phyloP scores from a whole-genome alignment of 2,113 vertebrate genomes.

The Gambusia holbrooki region DNA sequence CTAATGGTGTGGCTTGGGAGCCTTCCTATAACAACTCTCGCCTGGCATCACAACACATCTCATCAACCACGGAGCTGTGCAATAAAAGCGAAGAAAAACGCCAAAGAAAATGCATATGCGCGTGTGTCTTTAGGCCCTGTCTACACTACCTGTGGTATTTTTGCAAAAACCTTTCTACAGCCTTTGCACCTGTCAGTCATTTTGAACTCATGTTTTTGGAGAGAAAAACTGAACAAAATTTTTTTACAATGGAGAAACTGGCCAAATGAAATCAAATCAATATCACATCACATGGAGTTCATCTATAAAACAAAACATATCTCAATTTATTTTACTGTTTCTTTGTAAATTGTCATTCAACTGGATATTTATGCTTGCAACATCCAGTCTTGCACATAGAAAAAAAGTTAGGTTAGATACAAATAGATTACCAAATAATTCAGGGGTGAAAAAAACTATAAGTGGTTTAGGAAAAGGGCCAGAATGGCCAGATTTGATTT shows the following conservation, averaged over 20 bases:
- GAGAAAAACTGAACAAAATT: not conserved
- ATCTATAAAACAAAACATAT: too few species aligned
- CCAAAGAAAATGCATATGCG: constrained; percentile 5
- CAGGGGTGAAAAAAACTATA: not conserved
- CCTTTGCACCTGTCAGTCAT: not conserved
- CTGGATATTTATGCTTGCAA: too few species aligned
- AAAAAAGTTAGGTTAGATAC: too few species aligned
- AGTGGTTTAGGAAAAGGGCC: too few species aligned
- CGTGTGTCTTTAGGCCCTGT: not conserved
- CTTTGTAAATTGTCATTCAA: too few species aligned
- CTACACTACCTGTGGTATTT: not conserved
- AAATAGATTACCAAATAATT: not conserved
- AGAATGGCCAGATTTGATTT: not conserved
- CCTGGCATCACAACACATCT: constrained; percentile 43
- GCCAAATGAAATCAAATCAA: too few species aligned
- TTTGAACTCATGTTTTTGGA: not conserved
- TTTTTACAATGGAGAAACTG: too few species aligned
- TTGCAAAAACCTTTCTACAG: not conserved
- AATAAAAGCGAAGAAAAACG: constrained; percentile 10
- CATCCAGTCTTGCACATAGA: too few species aligned
- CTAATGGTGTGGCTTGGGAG: constrained; percentile 73
- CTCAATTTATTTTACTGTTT: too few species aligned
- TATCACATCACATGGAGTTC: too few species aligned
- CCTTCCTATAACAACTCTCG: constrained; percentile 64
- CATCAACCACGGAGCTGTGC: constrained; percentile 15